Conservation (phyloP, 2,888 invertebrate species). For the Drosophila longiperda region DNA sequence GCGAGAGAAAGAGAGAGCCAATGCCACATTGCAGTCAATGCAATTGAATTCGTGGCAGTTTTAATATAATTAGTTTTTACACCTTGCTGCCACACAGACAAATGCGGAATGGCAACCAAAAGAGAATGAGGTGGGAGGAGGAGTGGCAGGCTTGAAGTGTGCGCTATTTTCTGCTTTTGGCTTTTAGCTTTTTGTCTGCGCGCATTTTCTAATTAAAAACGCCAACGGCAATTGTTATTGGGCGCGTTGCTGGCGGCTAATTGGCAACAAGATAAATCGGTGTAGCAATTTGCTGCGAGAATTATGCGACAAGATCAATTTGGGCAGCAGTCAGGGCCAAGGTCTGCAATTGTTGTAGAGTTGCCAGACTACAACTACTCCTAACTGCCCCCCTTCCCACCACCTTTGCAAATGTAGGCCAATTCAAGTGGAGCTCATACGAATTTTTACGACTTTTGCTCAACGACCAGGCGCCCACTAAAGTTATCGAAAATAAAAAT, state of each 20-base stretch:
- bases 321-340: slow-evolving; percentile 44
- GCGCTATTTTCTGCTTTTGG: slow-evolving; percentile 4
- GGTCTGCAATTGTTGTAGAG: slow-evolving; percentile 43
- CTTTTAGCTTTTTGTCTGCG: slow-evolving; percentile 43
- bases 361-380: background rate
- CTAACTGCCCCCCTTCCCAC: background rate
- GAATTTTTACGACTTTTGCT: slow-evolving; percentile 58
- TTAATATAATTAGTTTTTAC: slow-evolving; percentile 79
- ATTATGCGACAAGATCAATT: slow-evolving; percentile 78
- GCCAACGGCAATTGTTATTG: slow-evolving; percentile 69
- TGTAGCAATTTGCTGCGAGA: slow-evolving; percentile 65
- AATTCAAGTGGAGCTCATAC: slow-evolving; percentile 54
- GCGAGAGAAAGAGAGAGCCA: background rate
- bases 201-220: slow-evolving; percentile 76
- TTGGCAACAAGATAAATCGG: slow-evolving; percentile 78
- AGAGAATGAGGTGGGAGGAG: background rate
- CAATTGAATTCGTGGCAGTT: slow-evolving; percentile 80
- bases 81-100: slow-evolving; percentile 59
- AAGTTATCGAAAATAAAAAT: slow-evolving; percentile 47
- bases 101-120: background rate
- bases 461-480: slow-evolving; percentile 60
- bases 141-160: slow-evolving; percentile 6
- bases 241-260: slow-evolving; percentile 47
- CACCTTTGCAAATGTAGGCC: slow-evolving; percentile 8
- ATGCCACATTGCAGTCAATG: slow-evolving; percentile 51